These are phyloP conservation scores for Melanotaenia boesemani DNA, from an alignment of 2,797 vertebrate genomes.

Conservation along the genomic window DNA sequence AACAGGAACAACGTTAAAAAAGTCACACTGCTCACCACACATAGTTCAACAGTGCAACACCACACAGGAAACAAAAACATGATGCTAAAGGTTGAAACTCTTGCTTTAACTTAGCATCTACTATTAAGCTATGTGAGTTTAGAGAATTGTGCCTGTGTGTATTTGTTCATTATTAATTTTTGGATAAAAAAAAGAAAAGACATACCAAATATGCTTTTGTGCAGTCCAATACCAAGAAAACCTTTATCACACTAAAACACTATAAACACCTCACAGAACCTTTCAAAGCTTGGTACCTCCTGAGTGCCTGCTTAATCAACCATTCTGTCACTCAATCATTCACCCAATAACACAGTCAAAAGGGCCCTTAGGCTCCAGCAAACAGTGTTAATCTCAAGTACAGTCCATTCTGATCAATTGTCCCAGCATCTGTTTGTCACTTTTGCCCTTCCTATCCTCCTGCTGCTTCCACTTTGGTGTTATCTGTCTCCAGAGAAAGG, in stretches of 20 bases:
- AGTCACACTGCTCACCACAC: background rate
- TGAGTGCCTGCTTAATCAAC: conserved; percentile 42
- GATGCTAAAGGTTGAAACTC: background rate
- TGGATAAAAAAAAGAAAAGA: background rate
- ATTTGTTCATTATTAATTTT: background rate
- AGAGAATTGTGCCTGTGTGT: background rate
- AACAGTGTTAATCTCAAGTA: conserved; percentile 40
- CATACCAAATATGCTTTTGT: background rate
- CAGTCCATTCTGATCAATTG: conserved; percentile 56
- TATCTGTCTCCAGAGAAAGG: conserved; percentile 59
- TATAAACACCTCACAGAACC: conserved; percentile 15
- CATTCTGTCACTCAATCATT: conserved; percentile 39
- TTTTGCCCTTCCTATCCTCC: conserved; percentile 42
- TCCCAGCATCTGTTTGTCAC: conserved; percentile 41
- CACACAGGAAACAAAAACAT: background rate
- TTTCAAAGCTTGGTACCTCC: conserved; percentile 10
- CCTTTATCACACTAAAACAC: background rate
- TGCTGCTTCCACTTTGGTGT: conserved; percentile 43
- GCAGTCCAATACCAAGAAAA: background rate
- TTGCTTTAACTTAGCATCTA: background rate
- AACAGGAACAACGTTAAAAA: background rate
- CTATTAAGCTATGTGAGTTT: background rate
- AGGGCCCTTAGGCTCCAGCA: conserved; percentile 22
- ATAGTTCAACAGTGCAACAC: background rate
- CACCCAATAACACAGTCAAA: conserved; percentile 40